Conservation (phyloP, 2,888 invertebrate genomes). For the Temnothorax unifasciatus region DNA sequence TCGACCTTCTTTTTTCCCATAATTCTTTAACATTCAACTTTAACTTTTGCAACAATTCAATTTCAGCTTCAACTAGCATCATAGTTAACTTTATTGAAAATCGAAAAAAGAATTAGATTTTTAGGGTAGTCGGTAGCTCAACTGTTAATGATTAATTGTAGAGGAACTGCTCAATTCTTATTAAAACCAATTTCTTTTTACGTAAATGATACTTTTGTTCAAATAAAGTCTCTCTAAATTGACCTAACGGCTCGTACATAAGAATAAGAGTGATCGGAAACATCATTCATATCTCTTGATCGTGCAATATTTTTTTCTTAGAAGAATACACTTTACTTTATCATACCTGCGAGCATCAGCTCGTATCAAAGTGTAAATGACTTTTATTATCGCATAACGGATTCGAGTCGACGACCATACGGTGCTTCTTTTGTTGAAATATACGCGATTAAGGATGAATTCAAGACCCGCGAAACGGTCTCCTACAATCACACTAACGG, state of each 20-base stretch:
- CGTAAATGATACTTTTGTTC: neutral
- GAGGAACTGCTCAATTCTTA: neutral
- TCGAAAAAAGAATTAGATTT: neutral
- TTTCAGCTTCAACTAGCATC: neutral
- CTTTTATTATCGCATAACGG: constrained; percentile 57
- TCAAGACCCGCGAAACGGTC: constrained; percentile 25
- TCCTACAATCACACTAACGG: constrained; percentile 8
- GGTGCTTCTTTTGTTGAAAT: constrained; percentile 52
- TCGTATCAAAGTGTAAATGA: constrained; percentile 50
- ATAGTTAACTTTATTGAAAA: constrained; percentile 3
- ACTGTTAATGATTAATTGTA: neutral
- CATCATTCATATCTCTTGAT: neutral
- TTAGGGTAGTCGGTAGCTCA: neutral
- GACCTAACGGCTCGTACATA: neutral
- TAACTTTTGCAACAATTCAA: neutral
- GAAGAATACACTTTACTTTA: neutral
- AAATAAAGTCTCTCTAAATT: neutral
- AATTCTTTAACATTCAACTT: neutral
- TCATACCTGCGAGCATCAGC: constrained; percentile 13
- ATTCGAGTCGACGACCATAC: constrained; percentile 40
- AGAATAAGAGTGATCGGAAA: neutral
- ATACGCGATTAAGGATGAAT: constrained; percentile 33
- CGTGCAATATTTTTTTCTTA: constrained; percentile 3
- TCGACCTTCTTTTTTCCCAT: neutral
- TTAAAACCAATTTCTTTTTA: neutral